A percentile compares a stretch with the other conserved stretches of the same genome.
These are phyloP conservation scores for Dunckerocampus dactyliophorus DNA, from an alignment of 2,113 vertebrate genomes.

Conservation along the genomic window DNA sequence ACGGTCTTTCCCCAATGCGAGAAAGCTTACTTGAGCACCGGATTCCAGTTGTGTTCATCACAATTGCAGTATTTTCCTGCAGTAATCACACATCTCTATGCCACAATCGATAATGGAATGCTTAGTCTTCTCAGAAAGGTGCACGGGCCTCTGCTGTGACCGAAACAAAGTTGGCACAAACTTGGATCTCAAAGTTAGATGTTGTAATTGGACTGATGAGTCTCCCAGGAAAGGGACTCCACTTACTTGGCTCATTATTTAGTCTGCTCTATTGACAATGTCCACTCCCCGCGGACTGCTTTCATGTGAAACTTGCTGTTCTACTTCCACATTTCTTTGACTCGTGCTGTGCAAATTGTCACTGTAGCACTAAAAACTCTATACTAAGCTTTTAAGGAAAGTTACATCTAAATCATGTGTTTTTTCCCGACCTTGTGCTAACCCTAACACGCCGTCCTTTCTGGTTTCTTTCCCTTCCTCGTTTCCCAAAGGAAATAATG, in stretches of 20 bases:
- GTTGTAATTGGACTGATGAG: slow-evolving; percentile 19
- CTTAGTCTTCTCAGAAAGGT: not conserved
- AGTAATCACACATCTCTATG: no score
- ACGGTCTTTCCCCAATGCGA: slow-evolving; percentile 5
- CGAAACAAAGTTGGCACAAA: not conserved
- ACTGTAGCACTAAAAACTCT: not conserved
- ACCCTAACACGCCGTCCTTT: not conserved
- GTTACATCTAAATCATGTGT: not conserved
- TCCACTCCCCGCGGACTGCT: slow-evolving; percentile 29
- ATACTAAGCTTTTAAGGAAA: slow-evolving; percentile 1
- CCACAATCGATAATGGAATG: no score
- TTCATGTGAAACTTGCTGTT: slow-evolving; percentile 25
- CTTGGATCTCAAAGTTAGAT: slow-evolving; percentile 18
- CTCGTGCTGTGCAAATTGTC: no score
- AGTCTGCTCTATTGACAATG: slow-evolving; percentile 51
- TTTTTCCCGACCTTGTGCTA: not conserved
- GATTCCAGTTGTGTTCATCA: no score
- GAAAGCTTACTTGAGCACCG: slow-evolving; percentile 7
- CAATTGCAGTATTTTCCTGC: no score
- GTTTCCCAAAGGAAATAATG: no score
- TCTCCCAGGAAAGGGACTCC: slow-evolving; percentile 20
- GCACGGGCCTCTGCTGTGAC: not conserved
- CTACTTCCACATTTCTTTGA: slow-evolving; percentile 27
- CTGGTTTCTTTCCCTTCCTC: no score
- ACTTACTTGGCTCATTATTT: slow-evolving; percentile 49